Conservation (phyloP, 1,140 invertebrate genomes). For the Drosophila tani region DNA sequence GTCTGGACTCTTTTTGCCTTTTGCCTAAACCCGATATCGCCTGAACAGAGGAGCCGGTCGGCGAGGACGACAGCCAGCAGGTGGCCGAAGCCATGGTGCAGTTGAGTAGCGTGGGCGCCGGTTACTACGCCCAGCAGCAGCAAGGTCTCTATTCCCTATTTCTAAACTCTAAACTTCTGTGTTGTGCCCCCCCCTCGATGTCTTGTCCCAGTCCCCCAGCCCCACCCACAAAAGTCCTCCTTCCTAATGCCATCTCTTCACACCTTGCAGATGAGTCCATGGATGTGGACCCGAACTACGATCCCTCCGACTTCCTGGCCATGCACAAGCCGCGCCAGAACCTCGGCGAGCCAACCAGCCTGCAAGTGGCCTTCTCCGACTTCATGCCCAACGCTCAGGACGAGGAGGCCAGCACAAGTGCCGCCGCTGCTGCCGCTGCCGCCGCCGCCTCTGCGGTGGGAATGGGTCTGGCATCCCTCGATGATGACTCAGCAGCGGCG, state of each 20-base stretch:
- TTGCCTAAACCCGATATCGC: slow-evolving; percentile 20
- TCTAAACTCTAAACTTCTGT: slow-evolving; percentile 22
- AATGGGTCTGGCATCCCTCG: slow-evolving; percentile 21
- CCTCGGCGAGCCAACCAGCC: slow-evolving; percentile 43
- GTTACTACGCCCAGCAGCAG: slow-evolving; percentile 88
- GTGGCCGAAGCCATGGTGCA: slow-evolving; percentile 94
- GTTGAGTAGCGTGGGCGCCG: slow-evolving; percentile 90
- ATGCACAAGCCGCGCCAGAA: slow-evolving; percentile 69
- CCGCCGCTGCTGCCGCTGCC: slow-evolving; percentile 43
- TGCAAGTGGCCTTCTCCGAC: slow-evolving; percentile 57
- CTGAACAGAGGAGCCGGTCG: slow-evolving; percentile 86
- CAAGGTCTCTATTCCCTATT: slow-evolving; percentile 79
- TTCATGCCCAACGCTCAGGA: slow-evolving; percentile 63
- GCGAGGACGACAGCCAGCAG: slow-evolving; percentile 91
- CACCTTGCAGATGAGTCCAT: slow-evolving; percentile 89
- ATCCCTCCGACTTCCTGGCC: slow-evolving; percentile 92
- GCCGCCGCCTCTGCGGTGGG: slow-evolving; percentile 18
- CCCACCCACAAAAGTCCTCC: neutral
- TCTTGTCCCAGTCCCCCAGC: slow-evolving; percentile 9
- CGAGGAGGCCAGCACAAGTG: slow-evolving; percentile 65
- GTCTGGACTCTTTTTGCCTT: slow-evolving; percentile 60
- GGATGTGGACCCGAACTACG: slow-evolving; percentile 94
- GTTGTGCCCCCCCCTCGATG: slow-evolving; percentile 16
- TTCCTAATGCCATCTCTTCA: slow-evolving; percentile 42
- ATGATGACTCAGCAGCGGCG: slow-evolving; percentile 39